Percentiles rank a stretch among this genome's conserved stretches.
These are phyloP conservation scores for Neogale vison DNA, from an alignment of 2,113 vertebrate species.

Conservation along the genomic window DNA sequence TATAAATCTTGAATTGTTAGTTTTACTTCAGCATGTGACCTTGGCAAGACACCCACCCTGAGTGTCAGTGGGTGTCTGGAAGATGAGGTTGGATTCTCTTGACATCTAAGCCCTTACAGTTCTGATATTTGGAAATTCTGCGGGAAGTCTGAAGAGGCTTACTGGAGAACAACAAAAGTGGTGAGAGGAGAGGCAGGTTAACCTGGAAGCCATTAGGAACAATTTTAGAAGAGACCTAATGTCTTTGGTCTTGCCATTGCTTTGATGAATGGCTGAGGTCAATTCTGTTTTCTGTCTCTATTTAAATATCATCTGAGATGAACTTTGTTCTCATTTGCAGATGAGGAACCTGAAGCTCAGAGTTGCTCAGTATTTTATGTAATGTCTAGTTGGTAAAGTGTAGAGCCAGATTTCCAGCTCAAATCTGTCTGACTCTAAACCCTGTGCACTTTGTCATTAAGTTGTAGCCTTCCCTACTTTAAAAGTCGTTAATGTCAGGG, in stretches of 20 bases:
- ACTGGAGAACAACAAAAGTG: not conserved
- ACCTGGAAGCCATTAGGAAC: not conserved
- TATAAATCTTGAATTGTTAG: not conserved
- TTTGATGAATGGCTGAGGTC: not conserved
- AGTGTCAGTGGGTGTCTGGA: not conserved
- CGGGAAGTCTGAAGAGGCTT: conserved; percentile 36
- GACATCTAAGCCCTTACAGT: not conserved
- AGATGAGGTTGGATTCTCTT: not conserved
- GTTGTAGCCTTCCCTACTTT: not conserved
- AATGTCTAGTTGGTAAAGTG: not conserved
- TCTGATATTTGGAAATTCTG: conserved; percentile 32
- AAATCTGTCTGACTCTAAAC: not conserved
- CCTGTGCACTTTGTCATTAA: not conserved
- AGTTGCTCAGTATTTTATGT: not conserved
- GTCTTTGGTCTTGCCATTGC: not conserved
- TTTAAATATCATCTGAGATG: conserved; percentile 20
- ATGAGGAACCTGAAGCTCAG: not conserved
- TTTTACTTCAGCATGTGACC: not conserved
- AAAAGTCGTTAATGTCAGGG: not conserved
- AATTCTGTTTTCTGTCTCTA: not conserved
- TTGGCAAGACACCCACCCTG: not conserved
- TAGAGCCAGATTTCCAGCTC: not conserved
- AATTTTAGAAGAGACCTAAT: not conserved
- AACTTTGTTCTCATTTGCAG: not conserved
- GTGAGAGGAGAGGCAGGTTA: not conserved